A percentile compares a stretch with the other conserved stretches of the same genome.
Conservation (phyloP, 2,888 invertebrate genomes). For the Standfussiana lucernea region DNA sequence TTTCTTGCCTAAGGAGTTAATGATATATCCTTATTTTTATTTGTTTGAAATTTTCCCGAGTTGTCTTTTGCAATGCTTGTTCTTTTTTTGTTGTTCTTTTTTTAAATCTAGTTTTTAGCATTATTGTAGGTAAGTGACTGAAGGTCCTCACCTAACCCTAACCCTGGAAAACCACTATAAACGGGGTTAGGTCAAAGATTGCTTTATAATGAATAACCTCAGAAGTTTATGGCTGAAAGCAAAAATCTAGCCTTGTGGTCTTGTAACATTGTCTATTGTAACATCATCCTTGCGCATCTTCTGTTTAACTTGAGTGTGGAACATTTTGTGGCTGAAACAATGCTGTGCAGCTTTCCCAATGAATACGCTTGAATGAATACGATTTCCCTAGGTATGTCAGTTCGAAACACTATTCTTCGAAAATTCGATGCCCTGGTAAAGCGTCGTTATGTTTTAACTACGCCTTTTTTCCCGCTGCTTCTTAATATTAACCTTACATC, state of each 20-base stretch:
- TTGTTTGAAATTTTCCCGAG: neutral
- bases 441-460: too few species aligned
- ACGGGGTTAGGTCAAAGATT: neutral
- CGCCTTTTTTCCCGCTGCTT: too few species aligned
- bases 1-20: neutral
- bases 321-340: neutral
- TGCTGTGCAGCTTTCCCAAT: neutral
- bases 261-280: neutral
- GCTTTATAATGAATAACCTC: slow-evolving; percentile 11
- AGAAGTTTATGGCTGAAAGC: slow-evolving; percentile 23
- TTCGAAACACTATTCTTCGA: too few species aligned
- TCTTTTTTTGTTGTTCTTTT: neutral
- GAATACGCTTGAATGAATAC: too few species aligned
- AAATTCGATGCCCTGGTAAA: too few species aligned
- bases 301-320: slow-evolving; percentile 1
- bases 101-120: neutral
- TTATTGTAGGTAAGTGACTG: neutral
- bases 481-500: too few species aligned
- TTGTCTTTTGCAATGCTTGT: neutral
- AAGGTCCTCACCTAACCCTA: neutral
- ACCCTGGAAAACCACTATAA: slow-evolving; percentile 19
- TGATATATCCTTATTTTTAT: neutral
- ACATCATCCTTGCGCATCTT: neutral
- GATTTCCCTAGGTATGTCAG: too few species aligned
- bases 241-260: neutral